Conservation (phyloP, 2,113 vertebrate species). For the Onychostoma macrolepis region DNA sequence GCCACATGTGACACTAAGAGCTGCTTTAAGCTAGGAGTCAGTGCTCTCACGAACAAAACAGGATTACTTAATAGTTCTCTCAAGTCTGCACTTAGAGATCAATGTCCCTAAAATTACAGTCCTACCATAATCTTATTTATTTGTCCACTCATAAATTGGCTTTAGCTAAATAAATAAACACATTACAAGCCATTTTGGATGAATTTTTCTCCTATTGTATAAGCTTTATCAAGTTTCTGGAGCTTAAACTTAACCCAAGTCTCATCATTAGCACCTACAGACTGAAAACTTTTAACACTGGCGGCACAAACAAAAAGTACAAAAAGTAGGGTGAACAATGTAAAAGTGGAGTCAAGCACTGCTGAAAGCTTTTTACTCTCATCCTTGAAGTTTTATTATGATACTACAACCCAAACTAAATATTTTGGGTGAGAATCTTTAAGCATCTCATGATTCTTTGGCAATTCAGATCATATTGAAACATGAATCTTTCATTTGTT, state of each 20-base stretch:
- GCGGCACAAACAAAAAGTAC: not conserved
- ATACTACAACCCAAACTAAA: not conserved
- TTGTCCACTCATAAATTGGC: not conserved
- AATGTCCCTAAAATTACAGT: conserved; percentile 33
- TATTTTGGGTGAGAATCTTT: not conserved
- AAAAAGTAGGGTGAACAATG: not conserved
- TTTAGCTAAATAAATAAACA: not conserved
- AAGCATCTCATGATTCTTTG: not conserved
- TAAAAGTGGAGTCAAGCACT: not conserved
- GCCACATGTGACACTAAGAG: conserved; percentile 35
- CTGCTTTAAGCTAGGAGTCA: conserved; percentile 50
- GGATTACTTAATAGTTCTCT: conserved; percentile 62
- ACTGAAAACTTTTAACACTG: not conserved
- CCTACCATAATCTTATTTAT: not conserved
- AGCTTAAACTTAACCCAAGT: not conserved
- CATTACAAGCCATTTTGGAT: not conserved
- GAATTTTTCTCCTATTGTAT: not conserved
- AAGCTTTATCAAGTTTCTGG: not conserved
- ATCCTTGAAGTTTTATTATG: not conserved
- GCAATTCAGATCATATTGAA: too few relatives aligned
- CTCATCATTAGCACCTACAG: not conserved
- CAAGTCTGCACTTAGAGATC: conserved; percentile 51
- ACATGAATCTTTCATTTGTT: too few relatives aligned
- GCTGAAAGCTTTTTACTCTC: not conserved
- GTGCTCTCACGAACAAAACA: conserved; percentile 73